phyloP scores from a whole-genome alignment of 2,888 invertebrate species.

The Lacanobia wlatinum region DNA sequence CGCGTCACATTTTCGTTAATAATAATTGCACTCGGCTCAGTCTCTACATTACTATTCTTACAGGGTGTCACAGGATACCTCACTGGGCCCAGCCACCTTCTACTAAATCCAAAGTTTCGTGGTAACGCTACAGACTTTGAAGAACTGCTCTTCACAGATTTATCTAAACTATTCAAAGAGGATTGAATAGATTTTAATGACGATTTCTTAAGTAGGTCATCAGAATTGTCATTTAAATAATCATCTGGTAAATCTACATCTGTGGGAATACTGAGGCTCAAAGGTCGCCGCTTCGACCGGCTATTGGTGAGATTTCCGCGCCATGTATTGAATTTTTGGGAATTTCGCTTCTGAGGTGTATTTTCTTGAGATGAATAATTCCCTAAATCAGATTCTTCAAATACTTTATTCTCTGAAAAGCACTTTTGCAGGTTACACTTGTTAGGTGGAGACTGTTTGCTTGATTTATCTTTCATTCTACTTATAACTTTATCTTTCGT shows the following conservation, averaged over 20 bases:
- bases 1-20: conserved; percentile 81
- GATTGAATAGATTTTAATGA: conserved; percentile 86
- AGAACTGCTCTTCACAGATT: conserved; percentile 79
- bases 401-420: conserved; percentile 83
- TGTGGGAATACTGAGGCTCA: conserved; percentile 86
- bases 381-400: conserved; percentile 80
- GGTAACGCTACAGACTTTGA: conserved; percentile 89
- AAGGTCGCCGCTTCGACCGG: conserved; percentile 83
- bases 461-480: conserved; percentile 83
- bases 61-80: conserved; percentile 92
- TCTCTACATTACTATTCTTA: conserved; percentile 82
- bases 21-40: conserved; percentile 80
- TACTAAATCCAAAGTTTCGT: conserved; percentile 90
- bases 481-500: conserved; percentile 89
- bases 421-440: conserved; percentile 82
- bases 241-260: conserved; percentile 83
- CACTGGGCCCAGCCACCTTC: conserved; percentile 92
- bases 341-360: conserved; percentile 80
- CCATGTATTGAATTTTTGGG: conserved; percentile 86
- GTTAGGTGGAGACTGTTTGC: conserved; percentile 75
- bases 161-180: conserved; percentile 83
- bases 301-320: conserved; percentile 78
- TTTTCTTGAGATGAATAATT: conserved; percentile 83
- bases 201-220: conserved; percentile 78
- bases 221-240: conserved; percentile 76